A percentile compares a stretch with the other conserved stretches of the same genome.
Evolutionary conservation across 2,888 invertebrate species (phyloP).

Genomic region (Drosophila niveifrons): DNA sequence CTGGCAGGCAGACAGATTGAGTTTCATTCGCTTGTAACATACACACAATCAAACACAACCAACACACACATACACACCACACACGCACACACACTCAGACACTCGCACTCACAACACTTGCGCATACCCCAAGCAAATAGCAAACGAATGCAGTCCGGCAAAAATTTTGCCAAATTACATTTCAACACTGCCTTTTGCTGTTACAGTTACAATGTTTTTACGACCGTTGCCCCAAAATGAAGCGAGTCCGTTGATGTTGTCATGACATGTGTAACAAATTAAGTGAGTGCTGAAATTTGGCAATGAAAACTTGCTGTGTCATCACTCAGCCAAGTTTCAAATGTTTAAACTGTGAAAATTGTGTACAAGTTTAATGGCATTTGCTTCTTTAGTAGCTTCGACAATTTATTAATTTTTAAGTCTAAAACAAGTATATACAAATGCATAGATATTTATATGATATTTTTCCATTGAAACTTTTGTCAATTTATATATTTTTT

Average conservation of each 20-base stretch:
- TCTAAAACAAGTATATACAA: too few relatives aligned
- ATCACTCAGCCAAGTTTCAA: neutral
- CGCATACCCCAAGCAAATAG: constrained; percentile 26
- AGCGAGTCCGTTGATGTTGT: neutral
- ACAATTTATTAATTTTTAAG: too few relatives aligned
- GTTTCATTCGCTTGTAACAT: constrained; percentile 73
- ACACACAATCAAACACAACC: constrained; percentile 38
- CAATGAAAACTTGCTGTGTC: too few relatives aligned
- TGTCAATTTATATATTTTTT: too few relatives aligned
- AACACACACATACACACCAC: constrained; percentile 24
- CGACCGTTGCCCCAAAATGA: constrained; percentile 25
- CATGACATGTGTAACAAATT: constrained; percentile 2
- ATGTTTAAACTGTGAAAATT: neutral
- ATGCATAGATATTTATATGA: too few relatives aligned
- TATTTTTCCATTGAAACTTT: too few relatives aligned
- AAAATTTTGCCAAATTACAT: constrained; percentile 80
- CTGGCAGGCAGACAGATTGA: constrained; percentile 79
- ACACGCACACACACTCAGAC: constrained; percentile 20
- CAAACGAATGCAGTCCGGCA: constrained; percentile 66
- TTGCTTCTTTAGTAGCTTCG: too few relatives aligned
- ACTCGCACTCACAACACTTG: neutral
- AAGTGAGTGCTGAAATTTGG: neutral
- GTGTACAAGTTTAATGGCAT: too few relatives aligned
- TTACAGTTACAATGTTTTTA: constrained; percentile 46
- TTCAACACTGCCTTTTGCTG: constrained; percentile 74